Base-by-base conservation (phyloP, 2,113 vertebrate species). In the Crotalus helleri region DNA sequence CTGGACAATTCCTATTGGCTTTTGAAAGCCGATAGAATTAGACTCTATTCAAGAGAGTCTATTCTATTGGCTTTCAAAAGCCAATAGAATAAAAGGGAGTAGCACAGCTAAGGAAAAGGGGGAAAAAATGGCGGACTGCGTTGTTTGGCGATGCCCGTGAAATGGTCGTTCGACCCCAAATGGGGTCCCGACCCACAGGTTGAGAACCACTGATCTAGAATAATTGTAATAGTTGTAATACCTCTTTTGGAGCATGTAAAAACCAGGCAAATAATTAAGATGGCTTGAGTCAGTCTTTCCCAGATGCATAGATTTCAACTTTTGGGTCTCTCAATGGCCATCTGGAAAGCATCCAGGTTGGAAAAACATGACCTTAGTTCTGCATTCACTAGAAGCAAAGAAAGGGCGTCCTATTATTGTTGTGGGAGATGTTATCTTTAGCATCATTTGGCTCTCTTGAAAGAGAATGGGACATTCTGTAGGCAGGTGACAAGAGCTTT, bases 401-500 rank as follows among this genome's bases (percentile, higher is more conserved):
- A 64, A 29, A 90, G 15, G 11, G 3, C 90, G 87, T 89, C 94
- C 94, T 92, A 51, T 85, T 81, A 33, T 81, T 39, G 69, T 39
- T 39, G 33, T 39, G 44, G 74, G 69, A 81, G 0, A 2, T 81
- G 33, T 81, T 44, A 39, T 39, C 74, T 81, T 81, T 39, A 44
- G 33, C 94, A 92, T 94, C 94, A 96, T 97, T 92, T 95, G 95
- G 92, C 94, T 87, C 55, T 54, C 95, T 91, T 97, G 96, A 97
- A 97, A 97, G 94, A 98, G 96, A 98, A 98, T 97, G 95, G 96
- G 81, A 91, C 92, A 64, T 51, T 51, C 49, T 51, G 49, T 61
- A 96, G 97, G 97, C 97, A 97, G 97, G 97, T 98, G 97, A 97
- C 97, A 97, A 95, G 69, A 3, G 96, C 95, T 87, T 95, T 96